Evolutionary conservation across 2,113 vertebrate species (phyloP), one percentile per base, ranked within the genome.

Genomic region (Psophia crepitans): DNA sequence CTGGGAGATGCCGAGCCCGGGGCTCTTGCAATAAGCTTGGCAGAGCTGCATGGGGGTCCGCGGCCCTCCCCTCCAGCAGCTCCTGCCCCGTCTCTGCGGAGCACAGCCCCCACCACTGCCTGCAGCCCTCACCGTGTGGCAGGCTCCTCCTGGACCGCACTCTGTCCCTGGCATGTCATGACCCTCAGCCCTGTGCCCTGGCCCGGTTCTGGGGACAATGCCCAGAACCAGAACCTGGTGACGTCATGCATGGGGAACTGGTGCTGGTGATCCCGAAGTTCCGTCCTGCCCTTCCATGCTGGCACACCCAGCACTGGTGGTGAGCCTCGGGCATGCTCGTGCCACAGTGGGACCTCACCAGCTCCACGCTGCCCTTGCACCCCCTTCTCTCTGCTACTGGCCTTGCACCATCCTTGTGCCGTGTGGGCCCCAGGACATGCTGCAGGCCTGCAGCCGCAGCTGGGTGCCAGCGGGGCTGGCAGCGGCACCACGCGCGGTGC

Each of bases 271-370:
- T 7, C 53, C 0, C 0, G 33, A 8, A 43, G 35, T 26, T 43
- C 53, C 0, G 0, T 57, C 24, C 28, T 2, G 2, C 60, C 28
- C 8, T 2, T n/a, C n/a, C n/a, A n/a, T n/a, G 1, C 32, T 16
- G 26, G 11, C 37, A 3, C 12, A 37, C 21, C 41, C 44, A 20
- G n/a, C 18, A 5, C 48, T 8, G n/a, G 5, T 1, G n/a, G 32
- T 5, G 39, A 48, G 41, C 23, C 48, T 32, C 10, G 20, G 4
- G 44, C n/a, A 17, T 2, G 48, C 56, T 77, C 0, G 4, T 49
- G 64, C 35, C 32, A 17, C 3, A 14, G 39, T 65, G 33, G 64
- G 26, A 16, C n/a, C 28, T 28, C 33, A 11, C 37, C 44, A 41
- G 54, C 22, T 54, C 30, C 51, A 16, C 8, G 0, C 44, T 49